phyloP scores from a whole-genome alignment of 1,140 invertebrate species.

The Drosophila varians region DNA sequence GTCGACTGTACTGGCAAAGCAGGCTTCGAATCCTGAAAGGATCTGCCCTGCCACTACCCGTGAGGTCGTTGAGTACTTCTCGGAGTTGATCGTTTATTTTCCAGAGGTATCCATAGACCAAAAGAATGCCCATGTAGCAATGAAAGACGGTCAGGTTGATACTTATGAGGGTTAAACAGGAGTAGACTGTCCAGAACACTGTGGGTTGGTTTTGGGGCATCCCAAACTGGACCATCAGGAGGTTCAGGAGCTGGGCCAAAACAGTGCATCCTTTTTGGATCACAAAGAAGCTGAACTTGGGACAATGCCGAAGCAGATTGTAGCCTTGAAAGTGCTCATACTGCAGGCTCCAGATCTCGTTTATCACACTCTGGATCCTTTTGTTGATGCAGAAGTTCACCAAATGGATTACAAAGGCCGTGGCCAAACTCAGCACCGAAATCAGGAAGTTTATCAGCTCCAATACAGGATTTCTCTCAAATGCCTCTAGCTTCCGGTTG shows the following conservation, averaged over 20 bases:
- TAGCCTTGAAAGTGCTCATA: conserved; percentile 1
- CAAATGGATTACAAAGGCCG: neutral
- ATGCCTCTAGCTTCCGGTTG: neutral
- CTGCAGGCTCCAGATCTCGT: conserved; percentile 28
- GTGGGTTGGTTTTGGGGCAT: neutral
- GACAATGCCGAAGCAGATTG: neutral
- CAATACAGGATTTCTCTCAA: conserved; percentile 23
- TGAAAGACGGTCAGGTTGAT: conserved; percentile 22
- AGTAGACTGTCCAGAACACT: fast-evolving
- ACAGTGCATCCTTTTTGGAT: conserved; percentile 6
- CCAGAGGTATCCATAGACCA: conserved; percentile 49
- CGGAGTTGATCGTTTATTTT: conserved; percentile 37
- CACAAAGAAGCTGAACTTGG: conserved; percentile 2
- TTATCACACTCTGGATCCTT: conserved; percentile 6
- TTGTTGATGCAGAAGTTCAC: conserved; percentile 26
- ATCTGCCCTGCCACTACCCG: neutral
- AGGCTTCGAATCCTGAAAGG: neutral
- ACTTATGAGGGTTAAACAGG: neutral
- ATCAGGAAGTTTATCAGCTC: conserved; percentile 11
- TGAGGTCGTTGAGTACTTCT: neutral
- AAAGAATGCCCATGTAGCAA: conserved; percentile 24
- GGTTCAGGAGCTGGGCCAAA: neutral
- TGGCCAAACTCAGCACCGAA: neutral
- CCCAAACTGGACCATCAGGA: neutral
- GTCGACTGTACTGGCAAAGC: conserved; percentile 20